Evolutionary conservation across 2,888 invertebrate species (phyloP).

Genomic region (Epinotia demarniana): DNA sequence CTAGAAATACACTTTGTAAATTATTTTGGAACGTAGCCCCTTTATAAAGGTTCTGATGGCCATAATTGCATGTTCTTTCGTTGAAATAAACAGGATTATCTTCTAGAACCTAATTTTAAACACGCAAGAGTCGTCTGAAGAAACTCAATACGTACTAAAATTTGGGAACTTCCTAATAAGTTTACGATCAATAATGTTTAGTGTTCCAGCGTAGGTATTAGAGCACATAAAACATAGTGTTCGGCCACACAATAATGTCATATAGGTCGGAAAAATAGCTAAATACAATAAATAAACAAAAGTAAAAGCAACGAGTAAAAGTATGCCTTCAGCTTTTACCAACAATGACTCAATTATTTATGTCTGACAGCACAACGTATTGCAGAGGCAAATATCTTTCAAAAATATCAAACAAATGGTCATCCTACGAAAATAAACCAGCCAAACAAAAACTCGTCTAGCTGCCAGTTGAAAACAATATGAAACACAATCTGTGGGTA

Average conservation of each 20-base stretch:
- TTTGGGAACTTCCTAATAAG: neutral
- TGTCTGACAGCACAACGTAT: conserved; percentile 55
- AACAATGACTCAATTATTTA: conserved; percentile 57
- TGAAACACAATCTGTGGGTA: conserved; percentile 55
- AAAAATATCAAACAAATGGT: conserved; percentile 55
- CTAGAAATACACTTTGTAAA: neutral
- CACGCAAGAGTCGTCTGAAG: neutral
- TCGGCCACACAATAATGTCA: conserved; percentile 37
- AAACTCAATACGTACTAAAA: neutral
- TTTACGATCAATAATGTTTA: conserved; percentile 35
- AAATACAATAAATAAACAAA: conserved; percentile 48
- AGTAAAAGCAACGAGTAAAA: conserved; percentile 57
- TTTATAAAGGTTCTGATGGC: neutral
- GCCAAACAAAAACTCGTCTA: conserved; percentile 50
- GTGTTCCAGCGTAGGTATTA: conserved; percentile 47
- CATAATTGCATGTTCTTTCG: neutral
- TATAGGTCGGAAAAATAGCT: conserved; percentile 53
- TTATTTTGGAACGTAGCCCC: neutral
- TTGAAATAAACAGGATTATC: conserved; percentile 1
- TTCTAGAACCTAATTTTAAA: neutral
- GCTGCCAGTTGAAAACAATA: conserved; percentile 53
- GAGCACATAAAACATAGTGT: conserved; percentile 48
- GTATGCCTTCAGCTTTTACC: conserved; percentile 50
- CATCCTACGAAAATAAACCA: conserved; percentile 57
- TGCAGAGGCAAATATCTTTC: conserved; percentile 56